A percentile compares a stretch with the other conserved stretches of the same genome.
These are phyloP conservation scores for Megalops atlanticus DNA, from an alignment of 2,113 vertebrate genomes.

Conservation along the genomic window DNA sequence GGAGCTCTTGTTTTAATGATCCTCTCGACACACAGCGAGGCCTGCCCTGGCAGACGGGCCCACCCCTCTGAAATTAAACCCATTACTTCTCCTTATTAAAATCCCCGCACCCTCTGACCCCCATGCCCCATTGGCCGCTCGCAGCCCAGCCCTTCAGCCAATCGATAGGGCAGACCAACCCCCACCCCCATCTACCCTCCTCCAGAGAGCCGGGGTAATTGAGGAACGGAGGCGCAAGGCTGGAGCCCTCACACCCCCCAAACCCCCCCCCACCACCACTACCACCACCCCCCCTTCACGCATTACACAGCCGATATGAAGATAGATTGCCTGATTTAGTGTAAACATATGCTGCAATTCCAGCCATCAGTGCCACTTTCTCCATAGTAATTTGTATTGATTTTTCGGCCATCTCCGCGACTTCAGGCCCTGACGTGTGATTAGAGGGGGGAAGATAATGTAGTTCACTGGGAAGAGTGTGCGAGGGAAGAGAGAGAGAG, in stretches of 20 bases:
- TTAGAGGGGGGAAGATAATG: constrained; percentile 58
- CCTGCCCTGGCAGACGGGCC: constrained; percentile 9
- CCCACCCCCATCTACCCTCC: constrained; percentile 46
- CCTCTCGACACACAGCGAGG: constrained; percentile 34
- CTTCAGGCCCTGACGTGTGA: constrained; percentile 48
- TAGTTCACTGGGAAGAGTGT: constrained; percentile 44
- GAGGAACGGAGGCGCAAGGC: constrained; percentile 56
- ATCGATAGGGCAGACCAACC: constrained; percentile 53
- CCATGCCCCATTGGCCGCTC: constrained; percentile 60
- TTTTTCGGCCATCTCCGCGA: constrained; percentile 62
- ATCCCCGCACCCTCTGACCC: constrained; percentile 60
- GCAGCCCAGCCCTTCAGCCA: constrained; percentile 51
- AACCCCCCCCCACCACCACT: constrained; percentile 20
- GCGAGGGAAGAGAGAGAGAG: too few relatives aligned
- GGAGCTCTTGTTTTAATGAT: constrained; percentile 54
- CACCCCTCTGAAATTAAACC: constrained; percentile 55
- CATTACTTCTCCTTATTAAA: constrained; percentile 70
- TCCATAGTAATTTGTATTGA: constrained; percentile 78
- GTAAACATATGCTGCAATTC: constrained; percentile 79
- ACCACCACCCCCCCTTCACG: constrained; percentile 42
- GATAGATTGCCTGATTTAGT: constrained; percentile 82
- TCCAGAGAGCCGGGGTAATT: constrained; percentile 62
- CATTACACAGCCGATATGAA: constrained; percentile 74
- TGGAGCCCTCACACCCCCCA: constrained; percentile 56
- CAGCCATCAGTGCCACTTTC: constrained; percentile 76